Evolutionary conservation across 2,113 vertebrate genomes (phyloP).

Genomic region (Coreoperca whiteheadi): DNA sequence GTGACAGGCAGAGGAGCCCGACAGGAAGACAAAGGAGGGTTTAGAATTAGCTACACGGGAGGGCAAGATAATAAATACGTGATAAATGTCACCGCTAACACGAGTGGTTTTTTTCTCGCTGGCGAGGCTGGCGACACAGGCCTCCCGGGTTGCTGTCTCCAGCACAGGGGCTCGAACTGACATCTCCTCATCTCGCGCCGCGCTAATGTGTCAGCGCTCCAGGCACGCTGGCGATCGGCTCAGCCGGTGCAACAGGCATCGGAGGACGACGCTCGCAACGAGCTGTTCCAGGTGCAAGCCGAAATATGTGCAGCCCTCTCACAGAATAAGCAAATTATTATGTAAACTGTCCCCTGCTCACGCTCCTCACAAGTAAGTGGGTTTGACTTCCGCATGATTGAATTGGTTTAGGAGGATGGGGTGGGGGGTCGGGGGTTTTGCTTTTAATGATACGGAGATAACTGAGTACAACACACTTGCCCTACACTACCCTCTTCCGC

Average conservation of each 20-base stretch:
- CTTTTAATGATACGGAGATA: no score
- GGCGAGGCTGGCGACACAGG: slow-evolving; percentile 13
- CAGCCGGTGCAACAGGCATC: slow-evolving; percentile 36
- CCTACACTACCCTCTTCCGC: no score
- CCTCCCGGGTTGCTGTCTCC: slow-evolving; percentile 35
- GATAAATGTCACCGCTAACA: slow-evolving; percentile 60
- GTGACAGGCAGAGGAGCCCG: slow-evolving; percentile 18
- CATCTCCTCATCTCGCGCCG: slow-evolving; percentile 46
- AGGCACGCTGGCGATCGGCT: slow-evolving; percentile 52
- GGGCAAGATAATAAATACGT: slow-evolving; percentile 59
- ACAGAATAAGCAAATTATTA: slow-evolving; percentile 62
- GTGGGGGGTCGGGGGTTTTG: no score
- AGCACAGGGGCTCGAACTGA: slow-evolving; percentile 32
- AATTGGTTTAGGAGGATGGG: slow-evolving; percentile 46
- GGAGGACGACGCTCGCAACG: slow-evolving; percentile 9
- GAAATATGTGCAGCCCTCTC: slow-evolving; percentile 45
- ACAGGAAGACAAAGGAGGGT: slow-evolving; percentile 46
- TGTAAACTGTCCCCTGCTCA: slow-evolving; percentile 51
- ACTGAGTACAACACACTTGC: no score
- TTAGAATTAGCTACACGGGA: slow-evolving; percentile 47
- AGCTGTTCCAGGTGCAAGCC: slow-evolving; percentile 57
- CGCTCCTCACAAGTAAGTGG: slow-evolving; percentile 45
- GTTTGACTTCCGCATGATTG: slow-evolving; percentile 53
- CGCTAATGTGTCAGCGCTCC: slow-evolving; percentile 61
- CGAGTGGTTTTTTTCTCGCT: slow-evolving; percentile 12